These are phyloP conservation scores for Tetragnatha versicolor DNA, from an alignment of 1,140 invertebrate species.

Conservation along the genomic window DNA sequence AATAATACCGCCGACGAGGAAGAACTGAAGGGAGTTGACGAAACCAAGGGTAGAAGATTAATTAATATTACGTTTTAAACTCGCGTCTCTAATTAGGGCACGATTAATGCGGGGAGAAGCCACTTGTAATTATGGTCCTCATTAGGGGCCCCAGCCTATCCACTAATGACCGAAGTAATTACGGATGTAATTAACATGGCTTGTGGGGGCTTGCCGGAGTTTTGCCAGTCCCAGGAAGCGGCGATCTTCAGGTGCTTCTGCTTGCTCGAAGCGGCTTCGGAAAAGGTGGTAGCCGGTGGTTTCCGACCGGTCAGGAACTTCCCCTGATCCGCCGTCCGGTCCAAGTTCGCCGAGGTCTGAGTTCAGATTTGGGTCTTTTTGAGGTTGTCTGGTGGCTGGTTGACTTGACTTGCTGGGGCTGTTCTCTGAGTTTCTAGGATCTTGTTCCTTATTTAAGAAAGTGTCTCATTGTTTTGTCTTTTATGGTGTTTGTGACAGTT, in stretches of 20 bases:
- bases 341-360: too few species aligned
- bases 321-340: too few species aligned
- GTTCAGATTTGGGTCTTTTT: too few species aligned
- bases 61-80: conserved; percentile 56
- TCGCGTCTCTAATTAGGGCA: conserved; percentile 49
- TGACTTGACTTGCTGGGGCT: too few species aligned
- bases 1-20: conserved; percentile 1
- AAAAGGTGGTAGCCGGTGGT: neutral
- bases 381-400: too few species aligned
- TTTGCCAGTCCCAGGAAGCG: neutral
- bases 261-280: neutral
- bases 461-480: too few species aligned
- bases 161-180: conserved; percentile 55
- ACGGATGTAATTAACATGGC: conserved; percentile 54
- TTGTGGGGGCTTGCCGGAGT: neutral
- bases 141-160: conserved; percentile 42
- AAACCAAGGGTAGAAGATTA: conserved; percentile 45
- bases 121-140: conserved; percentile 56
- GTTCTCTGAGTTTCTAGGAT: too few species aligned
- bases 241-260: conserved; percentile 23
- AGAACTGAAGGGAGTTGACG: conserved; percentile 37
- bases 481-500: too few species aligned
- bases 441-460: too few species aligned
- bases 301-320: neutral
- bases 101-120: conserved; percentile 53